phyloP scores from a whole-genome alignment of 1,140 invertebrate species.

The Pantala flavescens region DNA sequence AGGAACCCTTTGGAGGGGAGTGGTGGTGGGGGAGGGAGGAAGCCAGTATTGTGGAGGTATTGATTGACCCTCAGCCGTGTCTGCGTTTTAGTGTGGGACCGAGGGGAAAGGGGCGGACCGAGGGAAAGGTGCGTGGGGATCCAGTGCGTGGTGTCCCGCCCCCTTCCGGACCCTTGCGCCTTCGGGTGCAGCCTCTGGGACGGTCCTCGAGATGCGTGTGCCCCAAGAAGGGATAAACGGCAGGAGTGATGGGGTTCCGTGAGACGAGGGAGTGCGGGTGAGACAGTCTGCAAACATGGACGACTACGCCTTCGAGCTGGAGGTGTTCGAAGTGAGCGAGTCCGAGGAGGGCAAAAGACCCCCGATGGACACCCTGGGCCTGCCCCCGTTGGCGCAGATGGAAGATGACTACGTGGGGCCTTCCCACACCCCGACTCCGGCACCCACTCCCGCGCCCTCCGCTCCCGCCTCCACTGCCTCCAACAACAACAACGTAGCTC shows the following conservation, averaged over 20 bases:
- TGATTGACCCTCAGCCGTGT: slow-evolving; percentile 1
- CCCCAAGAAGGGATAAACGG: too few relatives aligned
- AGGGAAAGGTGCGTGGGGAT: too few relatives aligned
- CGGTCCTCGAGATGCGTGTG: too few relatives aligned
- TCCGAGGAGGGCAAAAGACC: neutral
- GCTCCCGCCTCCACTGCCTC: neutral
- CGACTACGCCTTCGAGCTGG: neutral
- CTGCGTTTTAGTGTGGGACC: neutral
- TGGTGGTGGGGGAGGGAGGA: neutral
- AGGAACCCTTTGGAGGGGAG: neutral
- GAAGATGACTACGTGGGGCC: neutral
- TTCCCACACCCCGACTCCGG: neutral
- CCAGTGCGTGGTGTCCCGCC: too few relatives aligned
- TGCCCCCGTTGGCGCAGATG: neutral
- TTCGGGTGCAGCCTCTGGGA: too few relatives aligned
- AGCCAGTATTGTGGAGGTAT: slow-evolving; percentile 8
- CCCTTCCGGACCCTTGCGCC: too few relatives aligned
- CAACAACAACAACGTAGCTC: neutral
- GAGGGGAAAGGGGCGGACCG: neutral
- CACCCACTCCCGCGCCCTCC: neutral
- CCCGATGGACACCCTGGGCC: neutral
- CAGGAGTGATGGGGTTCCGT: too few relatives aligned
- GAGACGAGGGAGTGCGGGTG: too few relatives aligned
- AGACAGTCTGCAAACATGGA: neutral
- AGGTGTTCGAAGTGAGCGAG: neutral